Evolutionary conservation across 2,113 vertebrate species (phyloP).

Genomic region (Alligator sinensis): DNA sequence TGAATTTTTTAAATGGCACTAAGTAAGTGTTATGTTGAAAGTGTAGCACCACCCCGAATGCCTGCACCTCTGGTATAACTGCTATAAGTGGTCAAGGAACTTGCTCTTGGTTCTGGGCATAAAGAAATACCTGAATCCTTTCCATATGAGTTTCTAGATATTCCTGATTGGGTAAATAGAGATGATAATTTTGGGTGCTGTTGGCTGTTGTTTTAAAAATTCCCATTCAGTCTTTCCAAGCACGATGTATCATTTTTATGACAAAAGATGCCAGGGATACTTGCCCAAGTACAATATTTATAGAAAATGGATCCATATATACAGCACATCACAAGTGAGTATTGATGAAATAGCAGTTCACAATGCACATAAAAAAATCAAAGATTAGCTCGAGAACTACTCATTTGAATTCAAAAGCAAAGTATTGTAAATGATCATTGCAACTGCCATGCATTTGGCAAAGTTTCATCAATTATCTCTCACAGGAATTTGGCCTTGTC

Average conservation of each 20-base stretch:
- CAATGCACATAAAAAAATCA: constrained; percentile 18
- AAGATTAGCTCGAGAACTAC: constrained; percentile 18
- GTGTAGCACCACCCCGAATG: not conserved
- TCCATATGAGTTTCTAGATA: not conserved
- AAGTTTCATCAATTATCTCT: constrained; percentile 7
- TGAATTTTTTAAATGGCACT: too few relatives aligned
- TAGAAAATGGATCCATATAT: constrained; percentile 15
- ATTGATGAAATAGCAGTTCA: constrained; percentile 33
- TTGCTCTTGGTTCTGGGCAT: not conserved
- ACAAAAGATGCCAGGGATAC: not conserved
- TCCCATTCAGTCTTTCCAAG: not conserved
- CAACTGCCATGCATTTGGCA: constrained; percentile 45
- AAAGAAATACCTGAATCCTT: not conserved
- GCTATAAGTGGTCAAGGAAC: not conserved
- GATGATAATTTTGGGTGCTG: not conserved
- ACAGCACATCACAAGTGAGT: constrained; percentile 27
- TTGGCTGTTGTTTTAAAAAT: not conserved
- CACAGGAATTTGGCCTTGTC: constrained; percentile 28
- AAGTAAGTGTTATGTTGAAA: too few relatives aligned
- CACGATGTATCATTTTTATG: not conserved
- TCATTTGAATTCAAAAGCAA: constrained; percentile 48
- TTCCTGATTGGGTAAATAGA: not conserved
- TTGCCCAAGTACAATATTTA: constrained; percentile 26
- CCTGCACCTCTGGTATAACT: not conserved
- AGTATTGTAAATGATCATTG: constrained; percentile 55